A percentile compares a stretch with the other conserved stretches of the same genome.
phyloP scores from a whole-genome alignment of 1,140 invertebrate genomes.

The Trichonephila clavipes region DNA sequence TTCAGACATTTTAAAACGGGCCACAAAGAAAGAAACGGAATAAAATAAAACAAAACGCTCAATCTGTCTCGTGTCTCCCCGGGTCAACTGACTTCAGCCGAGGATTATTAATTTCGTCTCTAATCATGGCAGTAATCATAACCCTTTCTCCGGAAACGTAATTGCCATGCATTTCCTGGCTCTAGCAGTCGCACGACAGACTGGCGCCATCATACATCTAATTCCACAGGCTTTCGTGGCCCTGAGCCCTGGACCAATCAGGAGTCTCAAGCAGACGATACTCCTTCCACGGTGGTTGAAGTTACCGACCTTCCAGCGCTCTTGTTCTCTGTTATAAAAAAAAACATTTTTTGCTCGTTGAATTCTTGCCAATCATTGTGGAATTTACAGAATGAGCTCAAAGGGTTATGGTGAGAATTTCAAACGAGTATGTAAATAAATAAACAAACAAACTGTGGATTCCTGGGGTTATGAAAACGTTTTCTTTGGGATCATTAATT shows the following conservation, averaged over 20 bases:
- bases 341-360: background rate
- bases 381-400: conserved; percentile 24
- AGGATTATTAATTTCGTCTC: background rate
- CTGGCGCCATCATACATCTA: conserved; percentile 17
- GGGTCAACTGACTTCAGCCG: background rate
- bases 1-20: no score
- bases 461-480: background rate
- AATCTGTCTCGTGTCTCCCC: background rate
- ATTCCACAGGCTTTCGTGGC: background rate
- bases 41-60: no score
- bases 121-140: conserved; percentile 42
- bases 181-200: conserved; percentile 6
- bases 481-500: no score
- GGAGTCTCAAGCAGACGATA: background rate
- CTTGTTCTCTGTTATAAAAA: background rate
- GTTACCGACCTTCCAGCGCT: conserved; percentile 32
- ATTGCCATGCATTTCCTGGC: conserved; percentile 42
- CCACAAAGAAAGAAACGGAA: no score
- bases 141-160: conserved; percentile 37
- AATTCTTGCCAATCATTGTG: background rate
- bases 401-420: background rate
- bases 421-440: background rate
- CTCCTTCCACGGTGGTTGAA: background rate
- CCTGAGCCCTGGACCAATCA: conserved; percentile 6
- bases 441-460: background rate